Conservation (phyloP, 2,797 vertebrate species). For the Brachymystax lenok region DNA sequence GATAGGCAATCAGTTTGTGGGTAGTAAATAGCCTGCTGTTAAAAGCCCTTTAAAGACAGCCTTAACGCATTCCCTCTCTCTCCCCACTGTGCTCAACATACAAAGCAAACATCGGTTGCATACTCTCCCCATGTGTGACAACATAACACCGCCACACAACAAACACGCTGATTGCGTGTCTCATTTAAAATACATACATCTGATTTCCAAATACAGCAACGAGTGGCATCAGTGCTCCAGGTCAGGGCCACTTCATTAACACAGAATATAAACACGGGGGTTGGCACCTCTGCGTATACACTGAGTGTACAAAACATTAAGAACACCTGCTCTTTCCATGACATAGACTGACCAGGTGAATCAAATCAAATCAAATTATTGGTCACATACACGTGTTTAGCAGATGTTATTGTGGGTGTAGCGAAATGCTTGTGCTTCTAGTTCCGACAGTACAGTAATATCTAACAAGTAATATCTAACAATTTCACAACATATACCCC, state of each 20-base stretch:
- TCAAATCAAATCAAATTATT: too few species aligned
- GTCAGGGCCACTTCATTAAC: conserved; percentile 23
- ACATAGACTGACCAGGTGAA: too few species aligned
- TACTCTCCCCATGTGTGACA: conserved; percentile 12
- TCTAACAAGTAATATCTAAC: too few species aligned
- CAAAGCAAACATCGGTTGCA: conserved; percentile 32
- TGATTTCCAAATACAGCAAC: conserved; percentile 22
- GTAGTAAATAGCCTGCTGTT: conserved; percentile 22
- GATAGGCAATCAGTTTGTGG: conserved; percentile 28
- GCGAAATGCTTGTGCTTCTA: too few species aligned
- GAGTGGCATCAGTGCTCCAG: not conserved
- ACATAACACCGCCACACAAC: not conserved
- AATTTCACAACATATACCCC: too few species aligned
- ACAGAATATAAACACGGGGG: conserved; percentile 5
- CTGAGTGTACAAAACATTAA: not conserved
- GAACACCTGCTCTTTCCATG: too few species aligned
- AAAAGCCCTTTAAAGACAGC: not conserved
- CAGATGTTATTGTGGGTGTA: too few species aligned
- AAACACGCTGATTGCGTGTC: conserved; percentile 18
- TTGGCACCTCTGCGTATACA: conserved; percentile 11
- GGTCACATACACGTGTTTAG: too few species aligned
- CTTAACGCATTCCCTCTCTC: conserved; percentile 8
- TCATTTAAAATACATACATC: not conserved
- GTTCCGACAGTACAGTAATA: too few species aligned
- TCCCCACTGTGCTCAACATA: conserved; percentile 14